A percentile compares a stretch with the other conserved stretches of the same genome.
Conservation (phyloP, 2,797 vertebrate genomes). For the Columba guinea region DNA sequence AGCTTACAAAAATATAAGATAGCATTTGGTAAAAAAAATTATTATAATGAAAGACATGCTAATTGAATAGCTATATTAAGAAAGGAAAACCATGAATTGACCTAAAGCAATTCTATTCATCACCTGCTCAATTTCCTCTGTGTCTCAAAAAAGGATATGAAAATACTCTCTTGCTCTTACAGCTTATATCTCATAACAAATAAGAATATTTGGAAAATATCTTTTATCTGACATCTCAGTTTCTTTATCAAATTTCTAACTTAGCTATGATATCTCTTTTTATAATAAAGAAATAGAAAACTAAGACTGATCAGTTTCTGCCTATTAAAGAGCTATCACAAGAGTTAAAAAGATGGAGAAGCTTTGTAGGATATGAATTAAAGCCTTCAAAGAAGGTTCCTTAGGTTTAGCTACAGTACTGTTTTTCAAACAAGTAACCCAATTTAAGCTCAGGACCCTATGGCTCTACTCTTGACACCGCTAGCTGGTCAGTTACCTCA, state of each 20-base stretch:
- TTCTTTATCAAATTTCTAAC: background rate
- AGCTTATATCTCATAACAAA: background rate
- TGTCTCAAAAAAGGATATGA: conserved; percentile 26
- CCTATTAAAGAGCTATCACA: background rate
- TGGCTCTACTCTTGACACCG: background rate
- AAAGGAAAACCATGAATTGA: background rate
- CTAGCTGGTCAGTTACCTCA: background rate
- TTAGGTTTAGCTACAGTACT: background rate
- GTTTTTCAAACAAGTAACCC: background rate
- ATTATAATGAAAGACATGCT: background rate
- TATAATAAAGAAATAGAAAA: background rate
- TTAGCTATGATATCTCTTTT: background rate
- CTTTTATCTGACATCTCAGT: background rate
- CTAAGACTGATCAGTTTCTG: background rate
- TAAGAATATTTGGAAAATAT: background rate
- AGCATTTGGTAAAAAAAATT: background rate
- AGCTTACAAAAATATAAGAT: background rate
- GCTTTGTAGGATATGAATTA: background rate
- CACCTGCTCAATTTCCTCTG: conserved; percentile 27
- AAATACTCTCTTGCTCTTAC: conserved; percentile 3
- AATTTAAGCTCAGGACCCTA: background rate
- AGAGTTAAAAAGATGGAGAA: background rate
- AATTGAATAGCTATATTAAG: conserved; percentile 1
- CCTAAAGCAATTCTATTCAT: background rate
- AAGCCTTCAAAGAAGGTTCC: background rate